Evolutionary conservation across 2,888 invertebrate genomes (phyloP).

Genomic region (Melanostoma scalare): DNA sequence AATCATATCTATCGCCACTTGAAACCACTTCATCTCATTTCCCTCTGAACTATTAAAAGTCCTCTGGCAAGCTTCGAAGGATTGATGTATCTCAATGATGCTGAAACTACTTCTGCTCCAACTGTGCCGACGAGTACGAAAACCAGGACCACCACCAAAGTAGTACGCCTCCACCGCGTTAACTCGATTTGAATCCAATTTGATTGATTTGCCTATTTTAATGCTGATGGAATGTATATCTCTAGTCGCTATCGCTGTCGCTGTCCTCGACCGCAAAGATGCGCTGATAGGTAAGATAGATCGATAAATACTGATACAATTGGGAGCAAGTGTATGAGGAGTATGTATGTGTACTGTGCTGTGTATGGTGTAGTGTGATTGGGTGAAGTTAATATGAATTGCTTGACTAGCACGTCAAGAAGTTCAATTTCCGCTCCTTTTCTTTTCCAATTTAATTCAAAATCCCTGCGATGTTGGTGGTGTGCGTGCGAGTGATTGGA

Average conservation of each 20-base stretch:
- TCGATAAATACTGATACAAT: slow-evolving; percentile 11
- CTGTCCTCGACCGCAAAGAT: slow-evolving; percentile 47
- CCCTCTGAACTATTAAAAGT: slow-evolving; percentile 79
- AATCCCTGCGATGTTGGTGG: not conserved
- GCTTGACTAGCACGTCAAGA: slow-evolving; percentile 12
- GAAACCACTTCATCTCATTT: slow-evolving; percentile 83
- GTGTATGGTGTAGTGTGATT: slow-evolving; percentile 1
- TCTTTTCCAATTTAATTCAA: slow-evolving; percentile 6
- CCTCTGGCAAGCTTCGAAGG: slow-evolving; percentile 73
- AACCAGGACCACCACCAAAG: slow-evolving; percentile 59
- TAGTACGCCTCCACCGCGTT: slow-evolving; percentile 68
- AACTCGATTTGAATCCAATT: slow-evolving; percentile 71
- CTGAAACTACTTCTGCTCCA: slow-evolving; percentile 39
- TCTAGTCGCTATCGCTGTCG: not conserved
- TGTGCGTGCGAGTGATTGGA: slow-evolving; percentile 8
- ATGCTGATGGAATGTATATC: slow-evolving; percentile 58
- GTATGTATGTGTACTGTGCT: not conserved
- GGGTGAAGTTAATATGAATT: slow-evolving; percentile 10
- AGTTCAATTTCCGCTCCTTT: slow-evolving; percentile 16
- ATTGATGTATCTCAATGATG: slow-evolving; percentile 69
- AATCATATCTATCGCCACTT: slow-evolving; percentile 82
- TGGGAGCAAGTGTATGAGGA: too few relatives aligned
- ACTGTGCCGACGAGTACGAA: slow-evolving; percentile 32
- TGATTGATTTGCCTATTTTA: slow-evolving; percentile 70
- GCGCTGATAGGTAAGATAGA: slow-evolving; percentile 32